Percentiles rank a stretch among this genome's conserved stretches.
phyloP scores from a whole-genome alignment of 64 coral and sea anemone species.

The Exaiptasia diaphana region DNA sequence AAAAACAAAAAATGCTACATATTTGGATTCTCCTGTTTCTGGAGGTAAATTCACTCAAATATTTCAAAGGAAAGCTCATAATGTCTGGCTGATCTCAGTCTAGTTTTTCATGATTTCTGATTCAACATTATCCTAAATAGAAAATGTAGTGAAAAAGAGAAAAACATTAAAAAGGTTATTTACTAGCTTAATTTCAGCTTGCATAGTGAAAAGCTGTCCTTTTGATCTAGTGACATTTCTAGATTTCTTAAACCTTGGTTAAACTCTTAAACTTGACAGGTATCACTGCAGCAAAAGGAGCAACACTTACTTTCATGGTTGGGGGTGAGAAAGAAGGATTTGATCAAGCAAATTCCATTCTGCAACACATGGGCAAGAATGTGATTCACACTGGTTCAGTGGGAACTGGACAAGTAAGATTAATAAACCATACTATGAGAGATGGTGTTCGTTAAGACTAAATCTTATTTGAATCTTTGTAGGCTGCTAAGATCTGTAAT shows the following conservation, averaged over 20 bases:
- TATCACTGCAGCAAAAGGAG: conserved; percentile 87
- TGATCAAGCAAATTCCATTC: conserved; percentile 72
- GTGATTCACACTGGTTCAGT: conserved; percentile 74
- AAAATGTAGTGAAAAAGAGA: too few relatives aligned
- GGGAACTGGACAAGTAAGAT: conserved; percentile 83
- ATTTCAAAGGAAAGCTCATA: background rate
- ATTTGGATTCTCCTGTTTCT: conserved; percentile 93
- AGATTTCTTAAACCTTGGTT: too few relatives aligned
- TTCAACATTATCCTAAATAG: too few relatives aligned
- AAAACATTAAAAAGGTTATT: background rate
- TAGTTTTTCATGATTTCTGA: background rate
- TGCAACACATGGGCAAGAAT: conserved; percentile 92
- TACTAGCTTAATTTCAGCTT: background rate
- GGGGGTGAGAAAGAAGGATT: conserved; percentile 80
- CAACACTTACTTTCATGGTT: conserved; percentile 93
- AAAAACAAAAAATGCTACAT: conserved; percentile 57
- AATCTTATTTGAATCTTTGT: background rate
- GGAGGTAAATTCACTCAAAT: conserved; percentile 73
- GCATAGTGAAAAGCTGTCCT: too few relatives aligned
- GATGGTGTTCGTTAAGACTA: background rate
- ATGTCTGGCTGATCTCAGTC: background rate
- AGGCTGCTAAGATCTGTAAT: conserved; percentile 99
- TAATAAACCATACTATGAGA: background rate
- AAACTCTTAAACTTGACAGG: too few relatives aligned
- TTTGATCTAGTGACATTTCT: too few relatives aligned